Conservation (phyloP, 2,888 invertebrate species). For the Dioctria rufipes region DNA sequence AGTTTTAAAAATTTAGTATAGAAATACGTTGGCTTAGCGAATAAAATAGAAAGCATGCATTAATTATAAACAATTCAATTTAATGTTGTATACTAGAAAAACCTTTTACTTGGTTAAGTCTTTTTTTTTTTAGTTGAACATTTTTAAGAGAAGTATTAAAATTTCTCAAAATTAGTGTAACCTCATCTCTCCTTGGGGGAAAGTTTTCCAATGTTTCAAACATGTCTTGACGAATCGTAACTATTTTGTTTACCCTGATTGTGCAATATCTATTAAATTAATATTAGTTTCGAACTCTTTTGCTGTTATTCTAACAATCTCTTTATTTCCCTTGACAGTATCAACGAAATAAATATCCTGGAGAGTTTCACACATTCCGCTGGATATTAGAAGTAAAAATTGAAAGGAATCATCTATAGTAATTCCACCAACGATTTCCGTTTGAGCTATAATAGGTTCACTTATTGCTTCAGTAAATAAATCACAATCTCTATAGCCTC, state of each 20-base stretch:
- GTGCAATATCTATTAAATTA: constrained; percentile 86
- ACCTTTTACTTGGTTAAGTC: constrained; percentile 57
- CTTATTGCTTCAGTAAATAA: constrained; percentile 78
- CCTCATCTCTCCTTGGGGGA: constrained; percentile 77
- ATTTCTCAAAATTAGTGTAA: constrained; percentile 87
- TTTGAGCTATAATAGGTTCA: constrained; percentile 88
- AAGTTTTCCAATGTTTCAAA: constrained; percentile 70
- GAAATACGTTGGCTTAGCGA: no score
- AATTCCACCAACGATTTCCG: constrained; percentile 88
- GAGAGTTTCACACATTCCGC: constrained; percentile 87
- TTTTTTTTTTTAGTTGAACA: no score
- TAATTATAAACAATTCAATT: no score
- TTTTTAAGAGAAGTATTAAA: constrained; percentile 88
- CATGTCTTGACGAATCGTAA: constrained; percentile 86
- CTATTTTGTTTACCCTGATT: constrained; percentile 87
- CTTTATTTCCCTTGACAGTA: constrained; percentile 85
- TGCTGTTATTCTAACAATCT: constrained; percentile 84
- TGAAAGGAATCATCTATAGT: constrained; percentile 80
- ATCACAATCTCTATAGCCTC: constrained; percentile 87
- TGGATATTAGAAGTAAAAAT: constrained; percentile 88
- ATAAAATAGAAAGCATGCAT: no score
- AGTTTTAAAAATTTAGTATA: no score
- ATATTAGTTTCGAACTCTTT: constrained; percentile 87
- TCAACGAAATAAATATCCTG: constrained; percentile 82
- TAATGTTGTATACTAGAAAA: no score